A percentile compares a stretch with the other conserved stretches of the same genome.
These are phyloP conservation scores for Drosophila hamatofila DNA, from an alignment of 2,888 invertebrate genomes.

Conservation along the genomic window DNA sequence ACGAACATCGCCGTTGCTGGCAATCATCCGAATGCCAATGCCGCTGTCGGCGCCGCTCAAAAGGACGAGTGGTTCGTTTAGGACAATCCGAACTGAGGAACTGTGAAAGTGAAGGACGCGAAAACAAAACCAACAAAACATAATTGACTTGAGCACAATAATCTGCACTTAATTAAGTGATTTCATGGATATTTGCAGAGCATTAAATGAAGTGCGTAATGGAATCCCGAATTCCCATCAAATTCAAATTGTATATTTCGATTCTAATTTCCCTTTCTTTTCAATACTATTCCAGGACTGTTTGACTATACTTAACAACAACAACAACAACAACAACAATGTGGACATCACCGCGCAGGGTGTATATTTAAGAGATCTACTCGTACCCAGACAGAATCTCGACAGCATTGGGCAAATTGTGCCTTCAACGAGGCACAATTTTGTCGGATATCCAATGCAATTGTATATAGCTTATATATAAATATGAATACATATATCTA, in stretches of 20 bases:
- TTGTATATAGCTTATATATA: constrained; percentile 82
- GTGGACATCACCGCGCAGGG: constrained; percentile 86
- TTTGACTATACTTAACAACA: constrained; percentile 79
- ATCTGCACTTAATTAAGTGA: constrained; percentile 74
- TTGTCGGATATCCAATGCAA: constrained; percentile 84
- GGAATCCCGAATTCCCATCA: background rate
- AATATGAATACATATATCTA: constrained; percentile 25
- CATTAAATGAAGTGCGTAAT: constrained; percentile 85
- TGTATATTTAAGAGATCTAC: constrained; percentile 84
- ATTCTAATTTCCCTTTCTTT: background rate
- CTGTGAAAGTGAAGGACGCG: constrained; percentile 28
- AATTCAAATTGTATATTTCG: background rate
- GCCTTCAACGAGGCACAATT: constrained; percentile 28
- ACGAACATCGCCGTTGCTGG: constrained; percentile 77
- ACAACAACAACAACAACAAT: constrained; percentile 42
- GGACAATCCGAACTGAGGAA: constrained; percentile 18
- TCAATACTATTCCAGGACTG: constrained; percentile 79
- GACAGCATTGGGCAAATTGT: constrained; percentile 77
- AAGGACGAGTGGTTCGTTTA: constrained; percentile 97
- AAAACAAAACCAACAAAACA: constrained; percentile 55
- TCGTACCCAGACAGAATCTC: constrained; percentile 85
- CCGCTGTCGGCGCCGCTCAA: constrained; percentile 87
- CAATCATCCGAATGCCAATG: constrained; percentile 81
- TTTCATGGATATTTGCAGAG: constrained; percentile 84
- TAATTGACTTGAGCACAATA: constrained; percentile 75